Conservation (phyloP, 2,113 vertebrate genomes). For the Bubo scandiacus region DNA sequence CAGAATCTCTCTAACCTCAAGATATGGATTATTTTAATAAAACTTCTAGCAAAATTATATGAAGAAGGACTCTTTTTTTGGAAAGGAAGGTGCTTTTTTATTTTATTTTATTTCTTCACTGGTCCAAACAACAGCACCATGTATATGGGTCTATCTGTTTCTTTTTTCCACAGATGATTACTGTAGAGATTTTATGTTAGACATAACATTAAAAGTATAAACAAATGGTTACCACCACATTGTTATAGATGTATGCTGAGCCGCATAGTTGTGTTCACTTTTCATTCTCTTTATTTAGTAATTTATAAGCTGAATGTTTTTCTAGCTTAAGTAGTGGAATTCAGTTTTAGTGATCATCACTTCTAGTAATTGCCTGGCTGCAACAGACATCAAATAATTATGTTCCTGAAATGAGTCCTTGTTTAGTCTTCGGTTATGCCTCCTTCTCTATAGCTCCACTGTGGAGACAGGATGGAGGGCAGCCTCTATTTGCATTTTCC, state of each 20-base stretch:
- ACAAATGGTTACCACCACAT: neutral
- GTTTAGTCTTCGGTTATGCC: neutral
- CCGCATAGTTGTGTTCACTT: neutral
- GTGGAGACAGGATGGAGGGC: neutral
- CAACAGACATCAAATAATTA: conserved; percentile 9
- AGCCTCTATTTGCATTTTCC: neutral
- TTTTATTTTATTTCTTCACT: neutral
- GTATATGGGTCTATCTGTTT: neutral
- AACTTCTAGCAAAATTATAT: neutral
- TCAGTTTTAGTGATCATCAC: neutral
- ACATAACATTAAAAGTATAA: neutral
- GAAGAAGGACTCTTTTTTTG: neutral
- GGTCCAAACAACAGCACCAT: neutral
- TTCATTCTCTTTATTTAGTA: neutral
- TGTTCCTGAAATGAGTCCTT: neutral
- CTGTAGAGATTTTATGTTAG: neutral
- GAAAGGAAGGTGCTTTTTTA: neutral
- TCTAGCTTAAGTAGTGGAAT: conserved; percentile 8
- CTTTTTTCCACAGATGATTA: neutral
- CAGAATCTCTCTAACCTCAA: neutral
- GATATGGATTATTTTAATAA: neutral
- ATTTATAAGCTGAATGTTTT: neutral
- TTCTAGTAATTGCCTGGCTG: conserved; percentile 16
- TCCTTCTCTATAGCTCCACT: neutral
- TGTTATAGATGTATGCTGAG: neutral